These are phyloP conservation scores for Tor tambroides DNA, from an alignment of 2,113 vertebrate species.

Conservation along the genomic window DNA sequence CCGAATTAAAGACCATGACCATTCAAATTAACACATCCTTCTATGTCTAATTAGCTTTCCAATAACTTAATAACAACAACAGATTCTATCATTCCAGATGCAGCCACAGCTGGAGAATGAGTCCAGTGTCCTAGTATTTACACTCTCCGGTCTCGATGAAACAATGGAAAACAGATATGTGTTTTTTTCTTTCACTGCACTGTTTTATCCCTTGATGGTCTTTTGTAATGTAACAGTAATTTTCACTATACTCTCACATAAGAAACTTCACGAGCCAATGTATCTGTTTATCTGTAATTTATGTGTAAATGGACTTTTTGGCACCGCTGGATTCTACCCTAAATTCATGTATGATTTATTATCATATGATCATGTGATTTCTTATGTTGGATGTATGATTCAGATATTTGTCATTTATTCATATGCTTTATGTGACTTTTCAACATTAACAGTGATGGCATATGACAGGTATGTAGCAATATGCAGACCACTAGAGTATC, in stretches of 20 bases:
- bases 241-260: slow-evolving; percentile 34
- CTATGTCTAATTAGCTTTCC: not conserved
- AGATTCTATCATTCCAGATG: slow-evolving; percentile 17
- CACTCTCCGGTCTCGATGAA: slow-evolving; percentile 48
- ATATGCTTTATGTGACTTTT: slow-evolving; percentile 50
- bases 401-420: slow-evolving; percentile 59
- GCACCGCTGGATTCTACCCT: slow-evolving; percentile 64
- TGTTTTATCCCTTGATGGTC: slow-evolving; percentile 49
- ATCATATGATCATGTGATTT: slow-evolving; percentile 37
- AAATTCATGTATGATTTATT: slow-evolving; percentile 58
- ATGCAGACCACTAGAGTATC: slow-evolving; percentile 55
- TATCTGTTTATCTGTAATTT: slow-evolving; percentile 69
- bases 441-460: slow-evolving; percentile 57
- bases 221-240: slow-evolving; percentile 51
- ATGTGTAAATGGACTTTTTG: slow-evolving; percentile 65
- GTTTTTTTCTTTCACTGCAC: slow-evolving; percentile 42
- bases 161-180: slow-evolving; percentile 46
- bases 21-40: not conserved
- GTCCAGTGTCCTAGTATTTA: slow-evolving; percentile 39
- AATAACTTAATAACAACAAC: slow-evolving; percentile 30
- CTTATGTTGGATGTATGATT: slow-evolving; percentile 52
- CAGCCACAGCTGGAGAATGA: slow-evolving; percentile 28
- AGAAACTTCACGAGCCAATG: slow-evolving; percentile 56
- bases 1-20: not conserved
- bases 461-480: slow-evolving; percentile 59